Percentiles rank a stretch among this genome's conserved stretches.
phyloP scores from a whole-genome alignment of 2,113 vertebrate genomes.

The Oryzias melastigma region DNA sequence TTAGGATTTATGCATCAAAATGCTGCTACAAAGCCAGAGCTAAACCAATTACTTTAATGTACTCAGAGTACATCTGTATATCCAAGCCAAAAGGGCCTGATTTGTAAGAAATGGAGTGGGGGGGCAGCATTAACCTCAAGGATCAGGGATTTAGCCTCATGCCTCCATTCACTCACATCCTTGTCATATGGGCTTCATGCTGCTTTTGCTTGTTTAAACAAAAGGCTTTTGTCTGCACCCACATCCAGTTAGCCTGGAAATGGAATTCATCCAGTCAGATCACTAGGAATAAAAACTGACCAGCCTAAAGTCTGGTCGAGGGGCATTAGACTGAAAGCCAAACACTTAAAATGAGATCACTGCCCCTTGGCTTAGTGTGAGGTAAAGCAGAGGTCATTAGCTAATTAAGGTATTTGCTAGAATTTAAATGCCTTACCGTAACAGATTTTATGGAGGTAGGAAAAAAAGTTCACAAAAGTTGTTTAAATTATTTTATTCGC shows the following conservation, averaged over 20 bases:
- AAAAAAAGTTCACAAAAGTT: too few relatives aligned
- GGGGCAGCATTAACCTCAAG: conserved; percentile 15
- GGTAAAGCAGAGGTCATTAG: not conserved
- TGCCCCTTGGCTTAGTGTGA: not conserved
- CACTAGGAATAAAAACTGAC: not conserved
- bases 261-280: not conserved
- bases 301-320: not conserved
- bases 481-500: too few relatives aligned
- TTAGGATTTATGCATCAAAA: conserved; percentile 34
- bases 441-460: not conserved
- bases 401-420: not conserved
- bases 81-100: conserved; percentile 23
- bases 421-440: not conserved
- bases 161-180: conserved; percentile 8
- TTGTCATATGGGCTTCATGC: conserved; percentile 25
- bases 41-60: conserved; percentile 47
- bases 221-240: conserved; percentile 22
- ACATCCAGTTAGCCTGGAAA: not conserved
- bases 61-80: conserved; percentile 31
- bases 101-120: conserved; percentile 19
- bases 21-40: conserved; percentile 46
- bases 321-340: too few relatives aligned
- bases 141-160: conserved; percentile 43
- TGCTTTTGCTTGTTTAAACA: conserved; percentile 32
- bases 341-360: not conserved